Evolutionary conservation across 1,140 invertebrate genomes (phyloP).

Genomic region (Pemphigus obesinymphae): DNA sequence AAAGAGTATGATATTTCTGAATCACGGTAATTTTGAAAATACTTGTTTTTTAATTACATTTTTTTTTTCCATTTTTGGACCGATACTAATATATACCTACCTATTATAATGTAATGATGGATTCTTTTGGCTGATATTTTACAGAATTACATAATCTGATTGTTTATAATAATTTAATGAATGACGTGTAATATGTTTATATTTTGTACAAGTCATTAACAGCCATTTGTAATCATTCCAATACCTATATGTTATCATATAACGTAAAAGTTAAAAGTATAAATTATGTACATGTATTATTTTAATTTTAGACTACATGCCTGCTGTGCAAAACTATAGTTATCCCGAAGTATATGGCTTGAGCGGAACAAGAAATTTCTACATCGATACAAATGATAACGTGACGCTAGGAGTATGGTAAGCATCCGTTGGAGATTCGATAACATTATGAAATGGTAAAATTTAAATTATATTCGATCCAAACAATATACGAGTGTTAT

Average conservation of each 20-base stretch:
- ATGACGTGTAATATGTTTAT: too few species aligned
- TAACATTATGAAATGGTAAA: background rate
- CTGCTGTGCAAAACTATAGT: conserved; percentile 58
- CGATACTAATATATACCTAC: too few species aligned
- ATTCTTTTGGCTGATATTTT: too few species aligned
- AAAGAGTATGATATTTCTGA: conserved; percentile 22
- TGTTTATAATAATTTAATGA: too few species aligned
- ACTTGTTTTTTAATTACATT: background rate
- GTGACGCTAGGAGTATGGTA: conserved; percentile 60
- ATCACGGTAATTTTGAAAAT: conserved; percentile 19
- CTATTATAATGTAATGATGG: too few species aligned
- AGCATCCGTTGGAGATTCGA: background rate
- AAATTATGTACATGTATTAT: too few species aligned
- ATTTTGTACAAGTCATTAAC: background rate
- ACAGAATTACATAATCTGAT: too few species aligned
- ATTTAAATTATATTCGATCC: too few species aligned
- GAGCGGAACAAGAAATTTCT: conserved; percentile 64
- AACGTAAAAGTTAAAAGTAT: too few species aligned
- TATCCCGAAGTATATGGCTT: conserved; percentile 58
- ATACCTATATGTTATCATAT: background rate
- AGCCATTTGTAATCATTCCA: background rate
- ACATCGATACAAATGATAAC: conserved; percentile 61
- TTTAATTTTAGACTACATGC: conserved; percentile 45
- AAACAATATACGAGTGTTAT: too few species aligned
- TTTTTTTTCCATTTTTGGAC: too few species aligned